Percentiles rank a stretch among this genome's conserved stretches.
phyloP scores from a whole-genome alignment of 2,888 invertebrate species.

The Podabrus alpinus region DNA sequence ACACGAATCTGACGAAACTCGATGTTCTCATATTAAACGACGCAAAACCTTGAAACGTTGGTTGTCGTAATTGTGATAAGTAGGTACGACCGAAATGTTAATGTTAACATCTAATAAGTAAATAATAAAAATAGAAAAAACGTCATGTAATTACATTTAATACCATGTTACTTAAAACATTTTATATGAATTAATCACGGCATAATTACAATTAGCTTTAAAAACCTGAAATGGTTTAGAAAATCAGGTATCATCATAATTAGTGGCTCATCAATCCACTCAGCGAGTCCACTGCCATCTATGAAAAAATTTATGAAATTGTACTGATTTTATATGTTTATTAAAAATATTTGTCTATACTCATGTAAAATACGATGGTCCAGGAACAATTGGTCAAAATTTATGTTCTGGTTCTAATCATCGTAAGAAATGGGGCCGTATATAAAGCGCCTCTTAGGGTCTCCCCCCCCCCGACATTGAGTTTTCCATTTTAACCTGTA shows the following conservation, averaged over 20 bases:
- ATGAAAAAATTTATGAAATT: too few relatives aligned
- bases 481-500: too few relatives aligned
- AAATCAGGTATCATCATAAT: background rate
- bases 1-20: background rate
- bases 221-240: background rate
- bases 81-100: background rate
- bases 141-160: background rate
- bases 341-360: too few relatives aligned
- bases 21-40: background rate
- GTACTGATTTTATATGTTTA: too few relatives aligned
- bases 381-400: too few relatives aligned
- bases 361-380: too few relatives aligned
- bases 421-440: too few relatives aligned
- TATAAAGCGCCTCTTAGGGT: too few relatives aligned
- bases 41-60: background rate
- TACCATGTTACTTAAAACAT: background rate
- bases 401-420: too few relatives aligned
- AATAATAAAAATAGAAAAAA: background rate
- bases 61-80: background rate
- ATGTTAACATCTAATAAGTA: background rate
- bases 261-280: background rate
- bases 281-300: too few relatives aligned
- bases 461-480: too few relatives aligned
- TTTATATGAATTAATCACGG: background rate
- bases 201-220: background rate